Evolutionary conservation across 2,113 vertebrate genomes (phyloP), one percentile per base, ranked within the genome.

Genomic region (Sceloporus tristichus): DNA sequence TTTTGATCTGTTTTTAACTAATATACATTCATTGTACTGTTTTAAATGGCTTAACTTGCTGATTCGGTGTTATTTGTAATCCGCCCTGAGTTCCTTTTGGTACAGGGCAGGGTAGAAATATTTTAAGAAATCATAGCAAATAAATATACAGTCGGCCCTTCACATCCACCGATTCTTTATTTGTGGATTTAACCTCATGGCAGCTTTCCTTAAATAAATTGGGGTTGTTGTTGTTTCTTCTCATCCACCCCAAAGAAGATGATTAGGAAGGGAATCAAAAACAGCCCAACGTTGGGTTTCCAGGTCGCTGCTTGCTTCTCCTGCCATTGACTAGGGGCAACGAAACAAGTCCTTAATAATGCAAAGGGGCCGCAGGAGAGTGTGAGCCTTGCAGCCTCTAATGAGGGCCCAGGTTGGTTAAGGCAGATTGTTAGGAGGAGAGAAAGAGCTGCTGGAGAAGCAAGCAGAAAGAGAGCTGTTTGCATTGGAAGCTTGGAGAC

Each of bases 301-400:
- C 94, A 94, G 93, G 93, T 94, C 68, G 84, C 76, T 87, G 54
- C 94, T 92, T 95, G 91, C 91, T 92, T 85, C 75, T 93, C 91
- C 92, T 6, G 25, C 91, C 88, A 92, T 90, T 92, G 77, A 89
- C 91, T 80, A 84, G 82, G 93, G 91, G 91, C 89, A 94, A 85
- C 83, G 91, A 85, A 79, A 38, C 83, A 87, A 85, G 81, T 66
- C 91, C 91, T 95, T 95, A 95, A 96, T 94, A 94, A 95, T 93
- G 85, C 54, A 88, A 92, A 93, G 85, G 5, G 75, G 82, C 91
- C 86, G 82, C 84, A 91, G 92, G 92, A 91, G 91, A 92, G 90
- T 86, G 48, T 86, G 59, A 91, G 90, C 86, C 91, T 88, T 0
- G 59, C 85, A n/a, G 86, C 66, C 88, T 84, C 93, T 95, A 96